Conservation (phyloP, 92 coral and sea anemone genomes). For the Actinostola sp. region DNA sequence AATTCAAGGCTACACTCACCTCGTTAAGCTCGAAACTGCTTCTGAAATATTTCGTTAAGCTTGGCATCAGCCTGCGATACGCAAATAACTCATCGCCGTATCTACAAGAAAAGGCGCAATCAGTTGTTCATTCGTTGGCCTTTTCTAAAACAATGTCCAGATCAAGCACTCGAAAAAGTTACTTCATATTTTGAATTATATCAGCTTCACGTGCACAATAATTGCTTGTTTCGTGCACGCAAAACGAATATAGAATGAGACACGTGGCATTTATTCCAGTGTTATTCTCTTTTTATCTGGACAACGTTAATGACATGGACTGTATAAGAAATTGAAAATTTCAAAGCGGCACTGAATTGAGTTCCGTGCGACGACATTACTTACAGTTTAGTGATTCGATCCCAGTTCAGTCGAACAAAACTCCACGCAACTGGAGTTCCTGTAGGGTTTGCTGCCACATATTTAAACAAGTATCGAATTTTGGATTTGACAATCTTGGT, state of each 20-base stretch:
- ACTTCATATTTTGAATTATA: too few relatives aligned
- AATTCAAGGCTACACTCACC: conserved; percentile 30
- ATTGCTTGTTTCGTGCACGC: too few relatives aligned
- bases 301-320: too few relatives aligned
- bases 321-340: too few relatives aligned
- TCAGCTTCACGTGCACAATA: too few relatives aligned
- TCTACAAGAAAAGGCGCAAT: conserved; percentile 15
- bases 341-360: neutral
- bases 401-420: conserved; percentile 47
- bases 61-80: conserved; percentile 35
- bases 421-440: conserved; percentile 77
- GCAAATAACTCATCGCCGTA: conserved; percentile 56
- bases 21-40: conserved; percentile 66
- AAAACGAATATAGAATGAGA: too few relatives aligned
- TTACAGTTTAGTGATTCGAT: conserved; percentile 40
- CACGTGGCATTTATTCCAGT: too few relatives aligned
- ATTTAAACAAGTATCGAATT: conserved; percentile 18
- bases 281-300: too few relatives aligned
- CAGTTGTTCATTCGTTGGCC: neutral
- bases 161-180: neutral
- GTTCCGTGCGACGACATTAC: neutral
- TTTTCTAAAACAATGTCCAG: neutral
- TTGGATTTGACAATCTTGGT: conserved; percentile 39
- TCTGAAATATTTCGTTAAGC: conserved; percentile 56
- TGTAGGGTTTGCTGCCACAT: conserved; percentile 51